Percentiles rank a stretch among this genome's conserved stretches.
Evolutionary conservation across 1,140 invertebrate genomes (phyloP).

Genomic region (Euwallacea fornicatus): DNA sequence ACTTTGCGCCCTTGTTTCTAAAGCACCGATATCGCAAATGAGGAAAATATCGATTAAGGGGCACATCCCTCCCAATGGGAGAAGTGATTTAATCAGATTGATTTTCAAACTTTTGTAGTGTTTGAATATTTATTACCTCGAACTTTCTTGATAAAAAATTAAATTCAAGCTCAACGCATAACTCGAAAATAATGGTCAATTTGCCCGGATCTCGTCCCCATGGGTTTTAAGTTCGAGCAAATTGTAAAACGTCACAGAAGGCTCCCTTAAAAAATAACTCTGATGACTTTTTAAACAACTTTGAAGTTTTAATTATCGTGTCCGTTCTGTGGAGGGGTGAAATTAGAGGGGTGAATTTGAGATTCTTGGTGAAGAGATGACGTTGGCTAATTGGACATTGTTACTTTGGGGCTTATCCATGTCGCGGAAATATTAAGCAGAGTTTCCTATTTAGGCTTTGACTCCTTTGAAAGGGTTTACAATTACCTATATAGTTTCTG

Average conservation of each 20-base stretch:
- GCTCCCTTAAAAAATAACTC: not conserved
- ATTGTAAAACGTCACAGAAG: not conserved
- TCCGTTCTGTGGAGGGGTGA: not conserved
- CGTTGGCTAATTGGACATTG: too few species aligned
- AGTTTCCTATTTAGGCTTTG: too few species aligned
- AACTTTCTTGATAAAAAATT: not conserved
- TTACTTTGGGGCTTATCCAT: too few species aligned
- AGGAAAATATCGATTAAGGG: too few species aligned
- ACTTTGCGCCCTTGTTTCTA: too few species aligned
- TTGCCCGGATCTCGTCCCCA: not conserved
- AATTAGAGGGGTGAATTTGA: not conserved
- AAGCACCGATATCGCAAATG: too few species aligned
- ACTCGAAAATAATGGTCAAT: conserved; percentile 3
- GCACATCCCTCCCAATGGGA: too few species aligned
- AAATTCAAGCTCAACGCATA: conserved; percentile 1
- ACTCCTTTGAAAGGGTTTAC: not conserved
- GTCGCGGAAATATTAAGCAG: too few species aligned
- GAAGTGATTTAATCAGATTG: too few species aligned
- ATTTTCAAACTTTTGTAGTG: too few species aligned
- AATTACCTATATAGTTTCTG: not conserved
- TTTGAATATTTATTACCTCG: too few species aligned
- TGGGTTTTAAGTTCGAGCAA: not conserved
- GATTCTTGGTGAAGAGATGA: not conserved
- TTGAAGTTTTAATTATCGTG: not conserved
- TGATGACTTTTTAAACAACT: not conserved